These are phyloP conservation scores for Pristionchus maxplancki DNA, from an alignment of 2,888 invertebrate genomes.

Conservation along the genomic window DNA sequence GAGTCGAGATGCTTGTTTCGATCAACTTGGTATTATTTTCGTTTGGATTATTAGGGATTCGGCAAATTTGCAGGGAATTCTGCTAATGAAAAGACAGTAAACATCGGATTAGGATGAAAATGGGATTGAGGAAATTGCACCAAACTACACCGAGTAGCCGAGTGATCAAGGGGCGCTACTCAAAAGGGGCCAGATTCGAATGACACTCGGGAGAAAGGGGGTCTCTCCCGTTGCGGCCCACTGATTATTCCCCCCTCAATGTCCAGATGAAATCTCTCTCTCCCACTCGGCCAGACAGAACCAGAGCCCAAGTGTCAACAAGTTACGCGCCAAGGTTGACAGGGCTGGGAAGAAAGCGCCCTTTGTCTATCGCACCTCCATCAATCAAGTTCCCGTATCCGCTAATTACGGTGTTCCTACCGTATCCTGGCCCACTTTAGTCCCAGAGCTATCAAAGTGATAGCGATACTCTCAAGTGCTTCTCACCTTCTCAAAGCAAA, in stretches of 20 bases:
- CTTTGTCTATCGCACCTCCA: not conserved
- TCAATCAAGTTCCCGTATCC: not conserved
- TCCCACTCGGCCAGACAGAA: not conserved
- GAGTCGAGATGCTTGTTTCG: not conserved
- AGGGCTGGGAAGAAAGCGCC: not conserved
- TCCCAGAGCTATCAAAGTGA: constrained; percentile 1
- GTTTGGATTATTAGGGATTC: not conserved
- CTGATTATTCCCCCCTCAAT: constrained; percentile 37
- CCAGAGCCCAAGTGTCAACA: constrained; percentile 7
- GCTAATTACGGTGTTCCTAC: not conserved
- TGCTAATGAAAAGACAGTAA: not conserved
- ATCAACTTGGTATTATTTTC: not conserved
- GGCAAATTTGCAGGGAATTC: not conserved
- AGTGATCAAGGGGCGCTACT: too few species aligned
- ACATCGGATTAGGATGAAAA: not conserved
- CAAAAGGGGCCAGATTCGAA: not conserved
- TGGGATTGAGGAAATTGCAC: not conserved
- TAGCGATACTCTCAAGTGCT: constrained; percentile 43
- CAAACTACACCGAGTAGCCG: too few species aligned
- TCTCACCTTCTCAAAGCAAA: constrained; percentile 24
- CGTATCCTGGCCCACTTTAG: not conserved
- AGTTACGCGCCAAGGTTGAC: constrained; percentile 37
- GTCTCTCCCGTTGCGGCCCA: not conserved
- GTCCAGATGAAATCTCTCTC: not conserved
- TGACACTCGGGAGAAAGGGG: not conserved